Base-by-base conservation (phyloP, 2,113 vertebrate species). In the Chrysochloris asiatica region DNA sequence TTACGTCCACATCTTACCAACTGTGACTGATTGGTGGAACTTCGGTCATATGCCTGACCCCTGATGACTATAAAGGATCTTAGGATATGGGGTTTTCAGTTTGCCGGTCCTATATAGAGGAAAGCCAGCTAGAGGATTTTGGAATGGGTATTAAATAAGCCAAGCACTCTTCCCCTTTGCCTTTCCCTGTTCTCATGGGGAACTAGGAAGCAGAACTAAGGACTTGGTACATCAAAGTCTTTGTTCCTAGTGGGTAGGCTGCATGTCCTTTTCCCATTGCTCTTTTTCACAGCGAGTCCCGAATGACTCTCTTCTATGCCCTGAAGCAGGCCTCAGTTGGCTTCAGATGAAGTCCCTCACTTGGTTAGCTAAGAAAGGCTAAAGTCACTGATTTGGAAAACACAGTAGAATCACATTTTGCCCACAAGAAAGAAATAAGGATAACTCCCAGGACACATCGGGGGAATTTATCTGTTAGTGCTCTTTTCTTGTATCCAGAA, bases 351-450 rank as follows among this genome's bases (percentile, higher is more conserved):
- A 83, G 63, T 86, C 50, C 56, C 24, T 91, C 81, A 82, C n/a
- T 11, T 80, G 88, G 82, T 67, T 89, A 61, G 86, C 65, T 75
- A 85, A 59, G 93, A 80, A 67, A 89, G 73, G 88, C 47, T 59
- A 43, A 73, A 91, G 79, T 91, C 86, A 93, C 67, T 84, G 86
- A 94, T 92, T 85, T 93, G 71, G 86, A 94, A 93, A 95, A 94
- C 43, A 67, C 59, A 69, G 82, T 67, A 89, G 78, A 93, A 90
- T 61, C 86, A 92, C 19, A 94, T 89, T 91, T 93, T 73, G 83
- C 71, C 77, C 90, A 75, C 71, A 71, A 92, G 90, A 94, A 88
- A 94, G 79, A 94, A 91, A 90, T 92, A 85, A 84, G 92, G 89
- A 83, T 91, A 86, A 95, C 81, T 91, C 43, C 10, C 47, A 81